Conservation (phyloP, 2,888 invertebrate genomes). For the Cephonodes hylas region DNA sequence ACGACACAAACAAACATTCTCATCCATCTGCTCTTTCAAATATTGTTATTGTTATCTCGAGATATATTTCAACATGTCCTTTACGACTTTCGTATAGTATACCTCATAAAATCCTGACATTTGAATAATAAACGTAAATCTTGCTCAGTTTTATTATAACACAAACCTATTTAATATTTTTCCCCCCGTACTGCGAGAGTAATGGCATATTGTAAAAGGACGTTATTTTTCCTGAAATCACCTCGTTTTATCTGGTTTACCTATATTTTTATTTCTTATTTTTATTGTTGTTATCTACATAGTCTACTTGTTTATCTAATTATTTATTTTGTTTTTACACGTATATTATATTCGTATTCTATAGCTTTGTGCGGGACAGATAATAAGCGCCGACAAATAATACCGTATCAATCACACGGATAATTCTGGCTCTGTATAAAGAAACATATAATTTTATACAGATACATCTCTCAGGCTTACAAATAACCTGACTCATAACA, state of each 20-base stretch:
- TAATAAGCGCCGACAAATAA: no score
- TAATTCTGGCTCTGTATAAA: no score
- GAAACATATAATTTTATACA: no score
- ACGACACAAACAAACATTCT: background rate
- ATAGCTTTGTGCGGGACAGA: no score
- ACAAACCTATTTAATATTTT: background rate
- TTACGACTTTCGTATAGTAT: background rate
- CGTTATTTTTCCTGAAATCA: background rate
- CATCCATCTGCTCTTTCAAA: background rate
- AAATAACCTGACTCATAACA: no score
- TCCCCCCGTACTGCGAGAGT: background rate
- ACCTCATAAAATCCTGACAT: constrained; percentile 25
- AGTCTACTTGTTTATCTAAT: no score
- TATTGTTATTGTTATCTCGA: background rate
- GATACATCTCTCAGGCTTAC: no score
- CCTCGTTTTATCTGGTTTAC: background rate
- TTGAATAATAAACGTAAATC: constrained; percentile 31
- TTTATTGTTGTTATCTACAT: no score
- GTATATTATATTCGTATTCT: no score
- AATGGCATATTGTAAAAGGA: background rate
- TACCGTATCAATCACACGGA: no score
- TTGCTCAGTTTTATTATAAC: background rate
- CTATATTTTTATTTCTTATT: background rate
- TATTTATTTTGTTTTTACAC: no score
- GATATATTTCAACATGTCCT: background rate